Evolutionary conservation across 2,797 vertebrate genomes (phyloP), one percentile per base, ranked within the genome.

Genomic region (Arrhamphus sclerolepis): DNA sequence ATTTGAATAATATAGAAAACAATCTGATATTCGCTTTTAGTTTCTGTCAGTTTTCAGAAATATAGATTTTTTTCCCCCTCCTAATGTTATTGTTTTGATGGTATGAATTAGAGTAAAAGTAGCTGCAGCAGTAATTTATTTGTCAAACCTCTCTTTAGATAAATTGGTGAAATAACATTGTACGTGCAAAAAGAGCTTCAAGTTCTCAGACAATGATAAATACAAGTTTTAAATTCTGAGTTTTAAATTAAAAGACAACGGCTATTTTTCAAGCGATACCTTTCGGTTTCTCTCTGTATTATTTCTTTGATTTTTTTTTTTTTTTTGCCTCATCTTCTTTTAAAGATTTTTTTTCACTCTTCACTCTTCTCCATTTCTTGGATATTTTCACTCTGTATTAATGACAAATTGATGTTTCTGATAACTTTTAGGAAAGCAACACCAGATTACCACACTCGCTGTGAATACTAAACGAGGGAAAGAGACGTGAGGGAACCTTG

Each of bases 391-490:
- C 75, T 72, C 57, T 65, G 68, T 88, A 82, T 88, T 89, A 92
- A 90, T 84, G 72, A 78, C 69, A 89, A 87, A 89, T 90, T 86
- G 75, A 89, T 89, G 82, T 85, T 89, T 82, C 85, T 70, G 65
- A 90, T 90, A 81, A 85, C 87, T 87, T 89, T 88, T 80, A 84
- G 79, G 64, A 77, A 86, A 86, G 81, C 72, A 78, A 81, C 82
- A 81, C 72, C 81, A 82, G 80, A 91, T 89, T 88, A 86, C 80
- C 83, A 70, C 60, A 85, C 87, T 82, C 64, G 58, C 70, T 75
- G 67, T 82, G 89, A 89, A 92, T 90, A 86, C 82, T 81, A 89
- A 92, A 86, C 78, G 77, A 81, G 77, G 49, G 42, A 40, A 69
- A 48, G 66, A 86, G 83, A 77, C 62, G 54, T 79, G 86, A 38